A percentile compares a stretch with the other conserved stretches of the same genome.
phyloP scores from a whole-genome alignment of 2,888 invertebrate genomes.

The Caenorhabditis macrosperma region DNA sequence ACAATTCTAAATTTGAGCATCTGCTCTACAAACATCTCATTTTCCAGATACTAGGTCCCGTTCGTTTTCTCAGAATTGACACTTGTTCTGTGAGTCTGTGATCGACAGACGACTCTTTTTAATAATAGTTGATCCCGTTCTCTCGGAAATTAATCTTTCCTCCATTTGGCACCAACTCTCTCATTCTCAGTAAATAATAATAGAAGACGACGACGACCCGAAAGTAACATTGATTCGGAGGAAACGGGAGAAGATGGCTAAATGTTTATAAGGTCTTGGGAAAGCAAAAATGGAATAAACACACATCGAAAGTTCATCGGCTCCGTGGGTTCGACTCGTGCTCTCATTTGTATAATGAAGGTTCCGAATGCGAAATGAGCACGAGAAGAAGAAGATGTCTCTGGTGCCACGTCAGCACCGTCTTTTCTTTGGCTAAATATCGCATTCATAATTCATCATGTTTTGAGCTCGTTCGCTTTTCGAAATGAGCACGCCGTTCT shows the following conservation, averaged over 20 bases:
- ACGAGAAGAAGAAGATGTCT: too few species aligned
- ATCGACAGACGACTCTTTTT: neutral
- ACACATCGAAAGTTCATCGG: neutral
- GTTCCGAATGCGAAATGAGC: neutral
- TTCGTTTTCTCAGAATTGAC: neutral
- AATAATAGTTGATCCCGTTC: slow-evolving; percentile 3
- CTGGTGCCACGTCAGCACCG: neutral
- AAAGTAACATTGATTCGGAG: neutral
- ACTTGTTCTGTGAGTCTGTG: too few species aligned
- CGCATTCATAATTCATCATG: slow-evolving; percentile 38
- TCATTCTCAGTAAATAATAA: slow-evolving; percentile 10
- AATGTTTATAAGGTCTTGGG: slow-evolving; percentile 8
- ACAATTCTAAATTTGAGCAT: too few species aligned
- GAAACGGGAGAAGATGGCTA: neutral
- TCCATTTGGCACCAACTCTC: neutral
- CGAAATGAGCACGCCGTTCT: slow-evolving; percentile 12
- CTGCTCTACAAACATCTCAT: too few species aligned
- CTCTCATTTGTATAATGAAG: slow-evolving; percentile 17
- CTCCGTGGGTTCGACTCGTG: neutral
- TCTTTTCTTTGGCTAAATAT: slow-evolving; percentile 1
- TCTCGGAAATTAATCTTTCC: neutral
- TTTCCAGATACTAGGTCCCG: too few species aligned
- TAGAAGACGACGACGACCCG: neutral
- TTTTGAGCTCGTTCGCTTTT: slow-evolving; percentile 17
- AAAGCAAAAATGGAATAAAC: slow-evolving; percentile 18